Base-by-base conservation (phyloP, 2,113 vertebrate genomes). In the Cheirogaleus medius region DNA sequence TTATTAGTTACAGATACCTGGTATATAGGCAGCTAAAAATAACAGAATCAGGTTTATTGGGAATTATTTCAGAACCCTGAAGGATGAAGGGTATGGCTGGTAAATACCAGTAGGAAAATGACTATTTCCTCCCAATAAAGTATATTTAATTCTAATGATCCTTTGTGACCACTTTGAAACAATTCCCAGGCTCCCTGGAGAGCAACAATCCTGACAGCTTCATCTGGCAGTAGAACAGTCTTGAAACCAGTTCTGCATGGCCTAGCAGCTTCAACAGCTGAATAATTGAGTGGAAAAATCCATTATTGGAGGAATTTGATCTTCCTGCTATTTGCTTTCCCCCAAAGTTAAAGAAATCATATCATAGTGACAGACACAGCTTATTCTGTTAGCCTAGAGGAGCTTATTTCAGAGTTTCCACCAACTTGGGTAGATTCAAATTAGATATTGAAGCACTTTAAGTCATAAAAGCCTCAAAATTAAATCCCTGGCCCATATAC, bases 281-380 rank as follows among this genome's bases (percentile, higher is more conserved):
- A 95, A 98, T 96, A 97, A 97, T 81, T 64, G 80, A 98, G 94
- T 97, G 93, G 93, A 97, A 98, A 97, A 98, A 97, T 97, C 95
- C 97, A 98, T 98, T 97, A 97, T 91, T 97, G 91, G 83, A 94
- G 58, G 74, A 89, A 97, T 97, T 97, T 97, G 95, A 92, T 97
- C 86, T 94, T 90, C 64, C n/a, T 97, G 74, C 76, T 94, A 71
- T 95, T 97, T 95, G 77, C 68, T 95, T 93, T 94, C n/a, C 47
- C 9, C 42, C 23, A 95, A 94, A 91, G 82, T 89, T 92, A 34
- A 77, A 95, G 94, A 64, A 91, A 64, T 39, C 32, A 17, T 58
- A 76, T 81, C 64, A 58, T 39, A 29, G 56, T 69, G 56, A 91
- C 23, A 13, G 52, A 76, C 13, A 77, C 21, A 47, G 63, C 76